Base-by-base conservation (phyloP, 2,113 vertebrate species). In the Panthera leo region DNA sequence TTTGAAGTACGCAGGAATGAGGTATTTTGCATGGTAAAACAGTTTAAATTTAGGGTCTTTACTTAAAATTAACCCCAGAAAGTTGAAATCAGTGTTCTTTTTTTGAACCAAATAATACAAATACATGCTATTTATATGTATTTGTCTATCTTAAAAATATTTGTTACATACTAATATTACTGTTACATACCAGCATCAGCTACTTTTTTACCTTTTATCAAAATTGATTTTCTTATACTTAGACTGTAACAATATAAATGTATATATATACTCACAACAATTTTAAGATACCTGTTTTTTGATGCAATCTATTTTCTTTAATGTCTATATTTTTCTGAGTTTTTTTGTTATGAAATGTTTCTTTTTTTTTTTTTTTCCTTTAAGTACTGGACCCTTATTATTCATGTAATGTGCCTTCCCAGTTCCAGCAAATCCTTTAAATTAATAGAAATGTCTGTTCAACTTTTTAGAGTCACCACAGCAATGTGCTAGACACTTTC, bases 1-100 rank as follows among this genome's bases (percentile, higher is more conserved):
- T 93, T 86, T 86, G 95, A 91, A 97, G 98, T 96, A 86, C 97
- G 70, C 36, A 51, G 88, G 97, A 97, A 95, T 12, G 0, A 96
- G 58, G 16, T 48, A 36, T 97, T 98, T 97, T 86, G 29, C 68
- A 71, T 87, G 5, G 39, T 91, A 76, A 45, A 91, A 53, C 5
- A 21, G 0, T 94, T 83, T 79, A 63, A 97, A 88, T 84, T 85
- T 89, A 67, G 78, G 80, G 27, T 58, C 45, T 97, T 92, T 85
- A 86, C 93, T 39, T 36, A 79, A 83, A 88, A 79, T 67, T 83
- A 98, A 91, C 29, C 19, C 48, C 67, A 61, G 45, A 84, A 11
- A 13, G 15, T 89, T 92, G 6, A 86, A 92, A 61, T 96, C 15
- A 84, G 53, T 95, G 18, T 78, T 82, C 16, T 76, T 80, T 93